These are phyloP conservation scores for Meriones unguiculatus DNA, from an alignment of 2,113 vertebrate species.

Conservation along the genomic window DNA sequence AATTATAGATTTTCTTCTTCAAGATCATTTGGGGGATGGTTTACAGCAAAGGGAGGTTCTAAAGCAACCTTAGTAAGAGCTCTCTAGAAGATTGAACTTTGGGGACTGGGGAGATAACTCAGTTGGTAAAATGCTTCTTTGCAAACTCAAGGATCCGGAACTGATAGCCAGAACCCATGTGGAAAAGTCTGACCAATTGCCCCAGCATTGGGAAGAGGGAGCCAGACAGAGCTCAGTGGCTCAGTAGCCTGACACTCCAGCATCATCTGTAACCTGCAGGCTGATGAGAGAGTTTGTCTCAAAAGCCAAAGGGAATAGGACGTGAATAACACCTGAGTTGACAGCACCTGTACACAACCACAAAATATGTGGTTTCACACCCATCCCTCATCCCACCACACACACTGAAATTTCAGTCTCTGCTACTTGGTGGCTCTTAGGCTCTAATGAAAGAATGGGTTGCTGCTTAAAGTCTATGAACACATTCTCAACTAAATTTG, in stretches of 20 bases:
- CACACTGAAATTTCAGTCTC: background rate
- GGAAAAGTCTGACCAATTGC: background rate
- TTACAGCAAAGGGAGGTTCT: background rate
- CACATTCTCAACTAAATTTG: background rate
- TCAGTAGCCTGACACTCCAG: background rate
- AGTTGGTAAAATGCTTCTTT: background rate
- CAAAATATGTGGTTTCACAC: background rate
- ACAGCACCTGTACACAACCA: background rate
- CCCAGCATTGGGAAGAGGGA: background rate
- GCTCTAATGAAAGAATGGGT: background rate
- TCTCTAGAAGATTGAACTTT: background rate
- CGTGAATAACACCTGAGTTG: background rate
- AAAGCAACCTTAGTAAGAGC: slow-evolving; percentile 14
- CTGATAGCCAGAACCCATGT: background rate
- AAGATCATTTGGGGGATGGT: background rate
- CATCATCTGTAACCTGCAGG: background rate
- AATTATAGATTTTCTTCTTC: background rate
- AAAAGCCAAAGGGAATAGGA: background rate
- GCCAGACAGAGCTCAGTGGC: background rate
- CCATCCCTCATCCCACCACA: background rate
- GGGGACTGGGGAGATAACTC: too few relatives aligned
- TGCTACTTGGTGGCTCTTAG: background rate
- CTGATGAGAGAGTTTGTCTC: background rate
- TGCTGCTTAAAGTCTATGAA: background rate
- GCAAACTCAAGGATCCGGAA: background rate